Conservation (phyloP, 2,113 vertebrate species). For the Rhinopomastus cyanomelas region DNA sequence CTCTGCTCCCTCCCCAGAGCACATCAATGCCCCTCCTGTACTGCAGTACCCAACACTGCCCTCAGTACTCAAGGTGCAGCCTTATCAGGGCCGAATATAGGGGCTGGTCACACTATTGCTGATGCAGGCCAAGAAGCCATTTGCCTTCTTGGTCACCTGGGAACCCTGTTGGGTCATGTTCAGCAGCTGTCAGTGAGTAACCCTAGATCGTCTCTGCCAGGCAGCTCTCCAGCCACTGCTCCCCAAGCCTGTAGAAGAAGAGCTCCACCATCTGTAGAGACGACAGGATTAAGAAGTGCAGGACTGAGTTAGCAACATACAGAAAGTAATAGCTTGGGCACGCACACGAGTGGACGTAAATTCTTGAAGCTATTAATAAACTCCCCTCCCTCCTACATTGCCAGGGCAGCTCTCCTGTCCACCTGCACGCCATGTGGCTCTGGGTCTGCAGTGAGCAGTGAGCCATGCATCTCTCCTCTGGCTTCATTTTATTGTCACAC, state of each 20-base stretch:
- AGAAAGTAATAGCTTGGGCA: neutral
- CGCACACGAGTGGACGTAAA: neutral
- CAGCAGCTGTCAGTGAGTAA: too few species aligned
- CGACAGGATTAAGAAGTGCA: neutral
- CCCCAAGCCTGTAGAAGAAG: neutral
- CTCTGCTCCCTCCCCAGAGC: too few species aligned
- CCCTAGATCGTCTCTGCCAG: too few species aligned
- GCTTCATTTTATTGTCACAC: neutral
- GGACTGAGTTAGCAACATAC: neutral
- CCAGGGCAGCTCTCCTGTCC: neutral
- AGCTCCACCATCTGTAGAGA: neutral
- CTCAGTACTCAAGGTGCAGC: too few species aligned
- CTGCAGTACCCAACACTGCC: too few species aligned
- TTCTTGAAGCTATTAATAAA: neutral
- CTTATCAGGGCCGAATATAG: too few species aligned
- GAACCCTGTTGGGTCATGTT: too few species aligned
- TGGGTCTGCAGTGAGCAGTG: neutral
- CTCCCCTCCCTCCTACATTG: neutral
- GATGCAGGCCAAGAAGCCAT: too few species aligned
- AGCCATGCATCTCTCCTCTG: neutral
- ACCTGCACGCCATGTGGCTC: constrained; percentile 33
- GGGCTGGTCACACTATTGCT: too few species aligned
- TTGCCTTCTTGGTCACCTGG: too few species aligned
- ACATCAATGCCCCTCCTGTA: too few species aligned
- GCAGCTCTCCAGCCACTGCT: too few species aligned